Evolutionary conservation across 2,113 vertebrate genomes (phyloP).

Genomic region (Phocoena sinus): DNA sequence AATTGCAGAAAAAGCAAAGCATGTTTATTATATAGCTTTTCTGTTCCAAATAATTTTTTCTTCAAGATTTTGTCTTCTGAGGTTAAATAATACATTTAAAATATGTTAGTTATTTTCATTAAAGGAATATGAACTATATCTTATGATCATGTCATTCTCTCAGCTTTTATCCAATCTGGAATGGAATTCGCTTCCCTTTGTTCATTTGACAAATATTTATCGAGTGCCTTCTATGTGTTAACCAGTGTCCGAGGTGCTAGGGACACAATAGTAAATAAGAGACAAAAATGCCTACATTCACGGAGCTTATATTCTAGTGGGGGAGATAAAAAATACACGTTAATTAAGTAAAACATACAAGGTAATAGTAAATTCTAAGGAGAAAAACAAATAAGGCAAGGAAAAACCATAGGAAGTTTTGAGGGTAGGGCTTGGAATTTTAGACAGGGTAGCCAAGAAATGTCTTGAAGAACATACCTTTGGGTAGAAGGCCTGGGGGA

Average conservation of each 20-base stretch:
- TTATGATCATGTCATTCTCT: not conserved
- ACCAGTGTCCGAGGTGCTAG: not conserved
- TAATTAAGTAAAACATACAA: not conserved
- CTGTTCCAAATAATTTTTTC: not conserved
- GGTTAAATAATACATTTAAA: constrained; percentile 10
- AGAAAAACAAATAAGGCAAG: not conserved
- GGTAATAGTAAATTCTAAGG: not conserved
- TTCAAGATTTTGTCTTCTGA: constrained; percentile 25
- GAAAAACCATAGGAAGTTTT: not conserved
- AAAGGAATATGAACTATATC: not conserved
- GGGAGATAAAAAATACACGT: not conserved
- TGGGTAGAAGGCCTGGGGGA: not conserved
- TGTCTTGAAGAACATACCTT: not conserved
- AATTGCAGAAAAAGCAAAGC: not conserved
- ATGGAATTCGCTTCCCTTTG: not conserved
- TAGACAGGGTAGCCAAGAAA: not conserved
- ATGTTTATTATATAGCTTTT: not conserved
- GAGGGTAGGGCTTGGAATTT: not conserved
- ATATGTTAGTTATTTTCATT: not conserved
- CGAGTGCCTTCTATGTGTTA: not conserved
- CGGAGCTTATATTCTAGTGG: not conserved
- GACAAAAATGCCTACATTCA: not conserved
- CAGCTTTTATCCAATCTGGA: not conserved
- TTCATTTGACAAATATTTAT: not conserved
- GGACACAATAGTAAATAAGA: not conserved